Conservation (phyloP, 2,888 invertebrate species). For the Chesias legatella region DNA sequence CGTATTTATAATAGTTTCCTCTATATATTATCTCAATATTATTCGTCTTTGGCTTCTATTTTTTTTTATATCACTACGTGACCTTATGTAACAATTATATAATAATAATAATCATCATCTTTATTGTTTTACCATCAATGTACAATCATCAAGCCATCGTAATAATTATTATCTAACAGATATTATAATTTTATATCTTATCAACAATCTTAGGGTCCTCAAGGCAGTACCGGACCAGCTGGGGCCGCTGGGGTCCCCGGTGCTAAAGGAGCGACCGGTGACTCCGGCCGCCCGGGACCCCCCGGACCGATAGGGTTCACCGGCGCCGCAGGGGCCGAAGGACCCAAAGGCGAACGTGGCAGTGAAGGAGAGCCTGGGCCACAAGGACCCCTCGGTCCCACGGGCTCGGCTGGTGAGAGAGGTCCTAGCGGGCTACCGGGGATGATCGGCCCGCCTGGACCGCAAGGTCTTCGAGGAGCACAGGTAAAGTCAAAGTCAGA, state of each 20-base stretch:
- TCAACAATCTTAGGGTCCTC: no score
- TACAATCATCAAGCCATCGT: no score
- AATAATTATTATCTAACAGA: no score
- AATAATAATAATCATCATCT: no score
- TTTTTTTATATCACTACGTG: no score
- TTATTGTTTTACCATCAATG: no score
- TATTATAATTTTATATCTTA: no score
- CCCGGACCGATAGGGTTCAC: conserved; percentile 85
- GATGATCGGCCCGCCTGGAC: conserved; percentile 82
- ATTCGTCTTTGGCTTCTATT: no score
- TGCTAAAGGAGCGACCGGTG: conserved; percentile 85
- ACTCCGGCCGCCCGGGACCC: conserved; percentile 84
- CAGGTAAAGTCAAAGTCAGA: no score
- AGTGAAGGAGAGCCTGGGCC: conserved; percentile 85
- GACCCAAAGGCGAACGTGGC: conserved; percentile 87
- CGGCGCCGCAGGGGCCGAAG: conserved; percentile 86
- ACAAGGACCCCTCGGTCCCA: conserved; percentile 84
- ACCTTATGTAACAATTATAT: no score
- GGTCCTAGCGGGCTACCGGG: conserved; percentile 83
- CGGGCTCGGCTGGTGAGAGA: conserved; percentile 85
- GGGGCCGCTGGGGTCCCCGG: conserved; percentile 86
- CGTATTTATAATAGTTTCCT: no score
- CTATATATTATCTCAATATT: no score
- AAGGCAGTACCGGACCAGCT: conserved; percentile 84
- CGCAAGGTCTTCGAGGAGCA: conserved; percentile 83